These are phyloP conservation scores for Antedon mediterranea DNA, from an alignment of 53 echinoderm and acorn worm species.

Conservation along the genomic window DNA sequence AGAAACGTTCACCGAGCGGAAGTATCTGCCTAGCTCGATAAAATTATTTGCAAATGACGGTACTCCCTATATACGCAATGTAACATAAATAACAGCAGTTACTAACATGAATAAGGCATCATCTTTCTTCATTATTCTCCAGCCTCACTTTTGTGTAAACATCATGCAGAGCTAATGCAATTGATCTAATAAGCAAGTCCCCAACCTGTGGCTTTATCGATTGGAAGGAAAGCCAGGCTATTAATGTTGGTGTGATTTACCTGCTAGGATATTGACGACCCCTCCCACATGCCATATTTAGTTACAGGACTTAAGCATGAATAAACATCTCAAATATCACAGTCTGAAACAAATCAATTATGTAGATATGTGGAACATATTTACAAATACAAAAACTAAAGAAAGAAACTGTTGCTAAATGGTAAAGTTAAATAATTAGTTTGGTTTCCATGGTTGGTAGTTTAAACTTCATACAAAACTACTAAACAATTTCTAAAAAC, in stretches of 20 bases:
- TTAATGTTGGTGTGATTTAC: neutral
- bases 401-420: too few species aligned
- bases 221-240: neutral
- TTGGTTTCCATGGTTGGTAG: too few species aligned
- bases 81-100: neutral
- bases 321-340: neutral
- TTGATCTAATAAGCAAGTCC: neutral
- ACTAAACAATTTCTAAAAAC: too few species aligned
- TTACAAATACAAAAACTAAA: too few species aligned
- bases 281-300: neutral
- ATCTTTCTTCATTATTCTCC: neutral
- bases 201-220: neutral
- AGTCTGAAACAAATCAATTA: neutral
- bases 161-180: neutral
- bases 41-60: too few species aligned
- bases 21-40: neutral
- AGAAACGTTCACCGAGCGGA: neutral
- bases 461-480: too few species aligned
- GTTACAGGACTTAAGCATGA: neutral
- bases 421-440: too few species aligned
- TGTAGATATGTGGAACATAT: too few species aligned
- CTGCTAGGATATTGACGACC: neutral
- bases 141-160: neutral
- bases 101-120: neutral
- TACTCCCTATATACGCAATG: neutral